Evolutionary conservation across 2,888 invertebrate species (phyloP), one percentile per base, ranked within the genome.

Genomic region (Pheosia gnoma): DNA sequence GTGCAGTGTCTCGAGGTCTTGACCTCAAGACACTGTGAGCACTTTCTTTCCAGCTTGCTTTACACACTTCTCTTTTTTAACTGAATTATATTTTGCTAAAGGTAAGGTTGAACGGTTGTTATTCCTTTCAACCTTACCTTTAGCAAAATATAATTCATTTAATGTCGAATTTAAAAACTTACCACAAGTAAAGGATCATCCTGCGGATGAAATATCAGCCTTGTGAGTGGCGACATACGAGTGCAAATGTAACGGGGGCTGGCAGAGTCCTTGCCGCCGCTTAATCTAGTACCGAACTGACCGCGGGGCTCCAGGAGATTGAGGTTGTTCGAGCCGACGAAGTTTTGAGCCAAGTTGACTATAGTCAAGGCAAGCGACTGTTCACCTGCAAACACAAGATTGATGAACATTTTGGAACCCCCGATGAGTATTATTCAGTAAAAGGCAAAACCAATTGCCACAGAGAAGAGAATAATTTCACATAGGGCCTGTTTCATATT

Each of bases 171-270:
- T 8, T 0, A 13, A 25, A 7, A 53, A 88, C 91, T 85, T 61
- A 93, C 93, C 74, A 93, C 95, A 49, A 99, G 94, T 57, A 99
- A 86, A 0, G 98, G 95, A 83, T 99, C 98, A 82, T 99, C 99
- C 65, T 97, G 94, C 7, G 96, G 96, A 82, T 98, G 97, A 90
- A 98, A 99, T 52, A 99, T 95, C 47, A 97, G 91, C 71, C 98
- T 95, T 0, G 99, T 95, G 47, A 99, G 90, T 0, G 98, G 97
- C 65, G 96, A 96, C 95, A 96, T 95, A 87, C 96, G 95, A 0
- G 99, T 99, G 95, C 98, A 99, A 83, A 99, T 99, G 89, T 99
- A 99, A 95, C 99, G 96, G 82, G 99, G 97, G 86, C 98, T 98
- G 63, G 99, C 99, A 47, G 97, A 96, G 92, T 99, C 93, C 91